These are phyloP conservation scores for Sceloporus undulatus DNA, from an alignment of 2,113 vertebrate species.

Conservation along the genomic window DNA sequence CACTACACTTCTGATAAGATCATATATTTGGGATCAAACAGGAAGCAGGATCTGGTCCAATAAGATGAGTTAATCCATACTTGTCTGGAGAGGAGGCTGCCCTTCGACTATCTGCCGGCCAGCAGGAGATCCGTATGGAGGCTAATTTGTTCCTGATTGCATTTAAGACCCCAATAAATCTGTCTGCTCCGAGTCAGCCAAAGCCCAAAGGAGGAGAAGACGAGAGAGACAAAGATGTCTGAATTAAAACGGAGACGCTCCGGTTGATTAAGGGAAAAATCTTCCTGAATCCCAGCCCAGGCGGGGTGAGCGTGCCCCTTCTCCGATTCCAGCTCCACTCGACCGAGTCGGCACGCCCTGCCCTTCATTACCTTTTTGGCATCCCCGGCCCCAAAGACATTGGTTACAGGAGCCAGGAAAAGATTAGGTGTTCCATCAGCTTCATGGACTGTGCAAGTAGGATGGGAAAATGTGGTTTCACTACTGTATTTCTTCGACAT, in stretches of 20 bases:
- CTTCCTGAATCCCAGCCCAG: slow-evolving; percentile 48
- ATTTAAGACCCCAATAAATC: slow-evolving; percentile 73
- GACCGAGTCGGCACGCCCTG: not conserved
- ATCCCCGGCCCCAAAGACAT: slow-evolving; percentile 8
- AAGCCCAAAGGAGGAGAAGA: slow-evolving; percentile 66
- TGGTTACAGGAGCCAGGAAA: slow-evolving; percentile 30
- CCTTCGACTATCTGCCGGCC: slow-evolving; percentile 47
- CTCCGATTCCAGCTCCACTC: slow-evolving; percentile 37
- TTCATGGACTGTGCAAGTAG: slow-evolving; percentile 15
- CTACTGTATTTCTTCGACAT: not conserved
- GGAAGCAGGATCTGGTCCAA: slow-evolving; percentile 58
- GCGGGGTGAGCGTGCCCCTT: slow-evolving; percentile 9
- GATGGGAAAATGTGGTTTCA: slow-evolving; percentile 21
- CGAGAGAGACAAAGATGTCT: slow-evolving; percentile 62
- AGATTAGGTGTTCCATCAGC: accelerated
- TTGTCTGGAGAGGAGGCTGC: slow-evolving; percentile 55
- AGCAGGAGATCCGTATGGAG: slow-evolving; percentile 64
- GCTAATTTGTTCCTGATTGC: slow-evolving; percentile 77
- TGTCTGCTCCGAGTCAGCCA: slow-evolving; percentile 64
- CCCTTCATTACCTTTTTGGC: slow-evolving; percentile 29
- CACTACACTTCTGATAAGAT: slow-evolving; percentile 65
- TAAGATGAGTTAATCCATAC: slow-evolving; percentile 62
- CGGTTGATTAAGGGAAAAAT: slow-evolving; percentile 61
- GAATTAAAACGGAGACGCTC: slow-evolving; percentile 65
- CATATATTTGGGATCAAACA: slow-evolving; percentile 59